phyloP scores from a whole-genome alignment of 2,113 vertebrate species.

The Catharus bicknelli region DNA sequence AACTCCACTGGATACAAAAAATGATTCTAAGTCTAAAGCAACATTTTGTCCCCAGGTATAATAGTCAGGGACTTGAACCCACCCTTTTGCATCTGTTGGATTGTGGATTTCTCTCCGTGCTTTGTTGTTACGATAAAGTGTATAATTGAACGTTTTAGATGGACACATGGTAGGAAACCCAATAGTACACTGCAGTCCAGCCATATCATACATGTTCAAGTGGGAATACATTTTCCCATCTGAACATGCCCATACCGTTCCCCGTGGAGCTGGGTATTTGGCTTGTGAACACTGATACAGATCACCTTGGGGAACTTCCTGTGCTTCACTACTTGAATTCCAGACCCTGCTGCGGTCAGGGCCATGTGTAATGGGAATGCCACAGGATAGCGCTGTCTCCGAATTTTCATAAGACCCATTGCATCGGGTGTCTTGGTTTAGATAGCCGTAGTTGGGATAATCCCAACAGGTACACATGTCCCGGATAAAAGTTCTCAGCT shows the following conservation, averaged over 20 bases:
- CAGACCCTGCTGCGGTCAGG: neutral
- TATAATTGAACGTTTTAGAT: neutral
- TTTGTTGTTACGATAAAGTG: neutral
- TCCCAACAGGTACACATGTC: constrained; percentile 27
- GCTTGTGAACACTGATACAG: constrained; percentile 3
- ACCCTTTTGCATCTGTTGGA: neutral
- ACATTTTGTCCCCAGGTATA: neutral
- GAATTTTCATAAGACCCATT: neutral
- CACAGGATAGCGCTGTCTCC: neutral
- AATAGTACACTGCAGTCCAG: neutral
- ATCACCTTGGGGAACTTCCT: neutral
- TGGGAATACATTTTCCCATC: constrained; percentile 26
- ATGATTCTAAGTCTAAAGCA: neutral
- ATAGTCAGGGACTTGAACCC: neutral
- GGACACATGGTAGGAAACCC: constrained; percentile 23
- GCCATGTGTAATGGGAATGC: neutral
- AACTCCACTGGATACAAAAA: neutral
- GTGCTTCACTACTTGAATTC: neutral
- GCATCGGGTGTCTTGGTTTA: neutral
- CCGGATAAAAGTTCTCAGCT: constrained; percentile 17
- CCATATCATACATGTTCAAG: constrained; percentile 29
- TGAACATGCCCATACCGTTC: neutral
- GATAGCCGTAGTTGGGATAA: neutral
- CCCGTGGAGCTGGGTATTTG: neutral
- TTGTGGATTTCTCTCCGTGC: neutral